phyloP scores from a whole-genome alignment of 2,113 vertebrate species.

The Potamarius usumacintae region DNA sequence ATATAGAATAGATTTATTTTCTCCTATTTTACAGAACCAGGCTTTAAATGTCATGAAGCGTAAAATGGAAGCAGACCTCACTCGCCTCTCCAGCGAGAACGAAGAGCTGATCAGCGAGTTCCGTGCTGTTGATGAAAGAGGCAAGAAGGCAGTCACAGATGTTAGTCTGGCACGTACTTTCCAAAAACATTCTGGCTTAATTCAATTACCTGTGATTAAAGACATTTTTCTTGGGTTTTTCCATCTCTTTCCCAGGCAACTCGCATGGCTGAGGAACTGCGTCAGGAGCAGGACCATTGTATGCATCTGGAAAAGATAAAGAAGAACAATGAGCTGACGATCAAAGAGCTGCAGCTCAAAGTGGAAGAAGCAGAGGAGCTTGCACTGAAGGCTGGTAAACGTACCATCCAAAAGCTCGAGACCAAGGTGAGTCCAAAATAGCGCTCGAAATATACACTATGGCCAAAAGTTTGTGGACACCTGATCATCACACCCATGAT shows the following conservation, averaged over 20 bases:
- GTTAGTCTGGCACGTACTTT: slow-evolving; percentile 50
- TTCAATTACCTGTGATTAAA: slow-evolving; percentile 11
- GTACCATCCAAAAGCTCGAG: slow-evolving; percentile 72
- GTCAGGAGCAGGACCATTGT: slow-evolving; percentile 73
- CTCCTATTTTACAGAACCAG: slow-evolving; percentile 65
- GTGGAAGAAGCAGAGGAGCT: slow-evolving; percentile 73
- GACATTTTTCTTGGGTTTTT: not conserved
- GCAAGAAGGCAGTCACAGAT: slow-evolving; percentile 71
- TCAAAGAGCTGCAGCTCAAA: slow-evolving; percentile 73
- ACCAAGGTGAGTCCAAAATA: slow-evolving; percentile 60
- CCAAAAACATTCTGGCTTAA: not conserved
- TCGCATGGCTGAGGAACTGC: slow-evolving; percentile 73
- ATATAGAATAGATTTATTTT: not conserved
- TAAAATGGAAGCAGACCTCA: slow-evolving; percentile 73
- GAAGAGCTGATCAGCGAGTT: slow-evolving; percentile 74
- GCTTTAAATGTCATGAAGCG: slow-evolving; percentile 68
- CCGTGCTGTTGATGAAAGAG: slow-evolving; percentile 68
- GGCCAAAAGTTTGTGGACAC: not conserved
- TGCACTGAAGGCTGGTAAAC: slow-evolving; percentile 67
- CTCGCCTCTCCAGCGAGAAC: slow-evolving; percentile 66
- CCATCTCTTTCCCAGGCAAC: slow-evolving; percentile 61
- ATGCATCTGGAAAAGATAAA: slow-evolving; percentile 79
- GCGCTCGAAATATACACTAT: not conserved
- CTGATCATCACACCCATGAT: not conserved
- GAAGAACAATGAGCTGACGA: slow-evolving; percentile 74